phyloP scores from a whole-genome alignment of 1,140 invertebrate genomes.

The Metopolophium dirhodum region DNA sequence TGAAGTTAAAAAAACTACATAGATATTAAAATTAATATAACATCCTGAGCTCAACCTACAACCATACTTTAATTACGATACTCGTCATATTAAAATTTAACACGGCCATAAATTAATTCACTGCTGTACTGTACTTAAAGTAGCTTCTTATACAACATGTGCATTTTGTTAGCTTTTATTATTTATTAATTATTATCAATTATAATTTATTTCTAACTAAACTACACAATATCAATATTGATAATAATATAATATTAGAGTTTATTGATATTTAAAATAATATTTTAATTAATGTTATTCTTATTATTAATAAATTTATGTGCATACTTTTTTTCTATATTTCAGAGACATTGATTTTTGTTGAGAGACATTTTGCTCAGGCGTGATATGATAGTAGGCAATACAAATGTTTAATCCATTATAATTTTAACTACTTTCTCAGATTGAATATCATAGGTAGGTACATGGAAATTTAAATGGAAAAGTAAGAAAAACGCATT shows the following conservation, averaged over 20 bases:
- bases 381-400: not conserved
- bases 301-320: too few species aligned
- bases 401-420: not conserved
- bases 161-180: not conserved
- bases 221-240: not conserved
- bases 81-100: too few species aligned
- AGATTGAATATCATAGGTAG: not conserved
- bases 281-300: too few species aligned
- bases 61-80: too few species aligned
- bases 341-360: not conserved
- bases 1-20: not conserved
- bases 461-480: not conserved
- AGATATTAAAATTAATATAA: too few species aligned
- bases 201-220: not conserved
- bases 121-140: too few species aligned
- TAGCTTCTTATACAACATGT: too few species aligned
- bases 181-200: not conserved
- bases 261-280: not conserved
- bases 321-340: not conserved
- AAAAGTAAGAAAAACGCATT: not conserved
- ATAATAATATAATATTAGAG: not conserved
- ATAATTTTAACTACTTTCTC: not conserved
- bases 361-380: not conserved
- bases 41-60: too few species aligned
- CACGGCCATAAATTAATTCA: not conserved